Evolutionary conservation across 2,113 vertebrate genomes (phyloP).

Genomic region (Notarius lentiginosus): DNA sequence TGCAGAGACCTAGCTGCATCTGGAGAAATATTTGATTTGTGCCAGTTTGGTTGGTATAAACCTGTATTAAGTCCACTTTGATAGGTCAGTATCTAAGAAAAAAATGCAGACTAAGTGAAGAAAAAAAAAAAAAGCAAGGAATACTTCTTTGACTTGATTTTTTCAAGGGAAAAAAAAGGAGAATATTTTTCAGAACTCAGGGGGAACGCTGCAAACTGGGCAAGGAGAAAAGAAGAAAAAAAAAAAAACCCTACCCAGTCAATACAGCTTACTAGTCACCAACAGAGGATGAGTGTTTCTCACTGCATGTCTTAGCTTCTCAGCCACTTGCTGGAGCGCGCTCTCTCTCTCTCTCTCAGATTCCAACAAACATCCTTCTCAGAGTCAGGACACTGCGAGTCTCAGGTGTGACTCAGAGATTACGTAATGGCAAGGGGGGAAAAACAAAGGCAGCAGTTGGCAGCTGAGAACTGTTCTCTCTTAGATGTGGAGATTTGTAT

Average conservation of each 20-base stretch:
- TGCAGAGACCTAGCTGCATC: no score
- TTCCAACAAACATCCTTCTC: conserved; percentile 7
- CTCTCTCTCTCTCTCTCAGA: neutral
- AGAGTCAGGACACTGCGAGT: neutral
- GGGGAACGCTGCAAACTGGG: no score
- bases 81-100: no score
- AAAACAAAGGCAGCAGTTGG: neutral
- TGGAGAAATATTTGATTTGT: no score
- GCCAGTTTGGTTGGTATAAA: no score
- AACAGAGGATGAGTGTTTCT: neutral
- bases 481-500: conserved; percentile 4
- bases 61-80: no score
- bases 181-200: no score
- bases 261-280: conserved; percentile 32
- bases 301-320: neutral
- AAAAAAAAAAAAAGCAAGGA: no score
- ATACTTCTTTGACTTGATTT: no score
- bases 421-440: neutral
- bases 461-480: neutral
- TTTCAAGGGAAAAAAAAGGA: no score
- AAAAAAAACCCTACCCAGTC: neutral
- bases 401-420: conserved; percentile 38
- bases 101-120: no score
- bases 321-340: neutral
- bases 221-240: neutral